Evolutionary conservation across 2,888 invertebrate species (phyloP).

Genomic region (Caenorhabditis sinica): DNA sequence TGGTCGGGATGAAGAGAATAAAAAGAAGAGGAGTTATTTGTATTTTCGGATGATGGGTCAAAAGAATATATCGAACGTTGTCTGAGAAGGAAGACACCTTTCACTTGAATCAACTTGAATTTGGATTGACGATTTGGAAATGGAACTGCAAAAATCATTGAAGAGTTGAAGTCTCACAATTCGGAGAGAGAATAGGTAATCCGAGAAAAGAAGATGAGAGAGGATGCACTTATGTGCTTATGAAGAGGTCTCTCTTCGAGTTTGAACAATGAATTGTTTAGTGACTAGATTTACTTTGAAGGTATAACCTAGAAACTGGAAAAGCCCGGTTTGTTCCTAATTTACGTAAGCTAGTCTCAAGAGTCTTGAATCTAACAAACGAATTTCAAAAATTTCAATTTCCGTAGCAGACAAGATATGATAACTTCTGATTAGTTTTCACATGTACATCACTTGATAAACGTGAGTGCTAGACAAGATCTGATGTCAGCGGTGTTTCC

Average conservation of each 20-base stretch:
- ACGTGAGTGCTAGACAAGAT: not conserved
- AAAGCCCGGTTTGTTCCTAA: too few relatives aligned
- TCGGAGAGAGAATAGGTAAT: slow-evolving; percentile 3
- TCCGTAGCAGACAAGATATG: too few relatives aligned
- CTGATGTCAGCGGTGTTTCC: not conserved
- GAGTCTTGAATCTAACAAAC: not conserved
- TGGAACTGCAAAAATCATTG: too few relatives aligned
- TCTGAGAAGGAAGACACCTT: slow-evolving; percentile 7
- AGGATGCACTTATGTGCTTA: slow-evolving; percentile 26
- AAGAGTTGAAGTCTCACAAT: not conserved
- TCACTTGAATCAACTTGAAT: slow-evolving; percentile 32
- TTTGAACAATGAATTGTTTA: slow-evolving; percentile 19
- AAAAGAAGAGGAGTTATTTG: slow-evolving; percentile 36
- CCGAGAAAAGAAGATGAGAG: not conserved
- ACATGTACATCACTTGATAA: too few relatives aligned
- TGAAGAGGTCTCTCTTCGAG: not conserved
- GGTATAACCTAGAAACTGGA: not conserved
- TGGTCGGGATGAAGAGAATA: slow-evolving; percentile 35
- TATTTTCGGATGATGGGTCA: slow-evolving; percentile 36
- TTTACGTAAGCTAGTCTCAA: not conserved
- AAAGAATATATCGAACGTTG: slow-evolving; percentile 1
- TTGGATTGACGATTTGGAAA: not conserved
- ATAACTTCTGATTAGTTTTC: too few relatives aligned
- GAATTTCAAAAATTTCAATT: too few relatives aligned
- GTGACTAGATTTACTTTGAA: not conserved